These are phyloP conservation scores for Zophobas atratus DNA, from an alignment of 1,140 invertebrate genomes.

Conservation along the genomic window DNA sequence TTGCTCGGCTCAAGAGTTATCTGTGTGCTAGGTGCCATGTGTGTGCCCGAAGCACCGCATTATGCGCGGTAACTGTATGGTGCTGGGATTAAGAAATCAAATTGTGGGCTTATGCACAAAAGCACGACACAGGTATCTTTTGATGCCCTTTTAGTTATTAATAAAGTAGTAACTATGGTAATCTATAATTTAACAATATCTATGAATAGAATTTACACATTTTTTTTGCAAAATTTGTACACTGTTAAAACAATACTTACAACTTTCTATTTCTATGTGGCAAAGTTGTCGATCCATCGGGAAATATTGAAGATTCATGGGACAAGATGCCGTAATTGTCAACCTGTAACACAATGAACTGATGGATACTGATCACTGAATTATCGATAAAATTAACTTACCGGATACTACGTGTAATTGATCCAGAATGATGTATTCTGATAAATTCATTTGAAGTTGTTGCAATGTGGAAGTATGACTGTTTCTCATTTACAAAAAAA, in stretches of 20 bases:
- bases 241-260: constrained; percentile 80
- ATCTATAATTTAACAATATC: constrained; percentile 23
- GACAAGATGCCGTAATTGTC: constrained; percentile 97
- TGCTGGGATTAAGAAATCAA: constrained; percentile 43
- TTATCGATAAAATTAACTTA: constrained; percentile 80
- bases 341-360: constrained; percentile 79
- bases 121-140: constrained; percentile 66
- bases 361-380: not conserved
- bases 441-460: constrained; percentile 98
- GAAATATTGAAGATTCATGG: constrained; percentile 98
- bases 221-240: constrained; percentile 2
- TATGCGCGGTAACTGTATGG: not conserved
- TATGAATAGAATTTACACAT: constrained; percentile 25
- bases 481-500: constrained; percentile 98
- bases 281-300: constrained; percentile 98
- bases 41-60: constrained; percentile 39
- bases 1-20: constrained; percentile 64
- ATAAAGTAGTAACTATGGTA: constrained; percentile 25
- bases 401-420: constrained; percentile 96
- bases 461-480: constrained; percentile 97
- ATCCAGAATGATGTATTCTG: constrained; percentile 93
- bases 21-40: constrained; percentile 61
- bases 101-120: constrained; percentile 55
- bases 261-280: constrained; percentile 98
- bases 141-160: constrained; percentile 57